Percentiles rank a stretch among this genome's conserved stretches.
Evolutionary conservation across 37 sponge, comb jelly and placozoan species (phyloP).

Genomic region (Ephydatia muelleri): DNA sequence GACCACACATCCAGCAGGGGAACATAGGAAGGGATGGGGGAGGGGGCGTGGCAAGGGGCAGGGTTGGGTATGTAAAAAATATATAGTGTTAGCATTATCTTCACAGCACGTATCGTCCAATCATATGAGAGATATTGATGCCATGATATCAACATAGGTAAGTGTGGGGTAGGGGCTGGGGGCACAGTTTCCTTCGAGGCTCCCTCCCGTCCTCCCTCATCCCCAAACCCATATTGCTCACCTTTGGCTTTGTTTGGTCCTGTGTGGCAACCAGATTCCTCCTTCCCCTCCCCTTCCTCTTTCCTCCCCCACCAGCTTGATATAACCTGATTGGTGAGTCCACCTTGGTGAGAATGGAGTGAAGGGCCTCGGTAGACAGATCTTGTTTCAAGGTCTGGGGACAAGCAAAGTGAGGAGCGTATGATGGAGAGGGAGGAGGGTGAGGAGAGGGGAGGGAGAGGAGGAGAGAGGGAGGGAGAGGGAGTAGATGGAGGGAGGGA

Average conservation of each 20-base stretch:
- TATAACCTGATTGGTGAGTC: not conserved
- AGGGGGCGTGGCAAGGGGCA: not conserved
- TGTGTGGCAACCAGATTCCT: not conserved
- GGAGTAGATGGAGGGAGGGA: too few species aligned
- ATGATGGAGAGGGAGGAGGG: not conserved
- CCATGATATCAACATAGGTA: too few species aligned
- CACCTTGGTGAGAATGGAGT: constrained; percentile 6
- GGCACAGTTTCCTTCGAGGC: not conserved
- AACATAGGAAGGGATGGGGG: not conserved
- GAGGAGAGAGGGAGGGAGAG: too few species aligned
- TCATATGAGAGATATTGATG: too few species aligned
- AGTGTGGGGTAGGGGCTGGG: not conserved
- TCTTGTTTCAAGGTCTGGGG: constrained; percentile 68
- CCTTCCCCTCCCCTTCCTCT: not conserved
- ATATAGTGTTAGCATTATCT: too few species aligned
- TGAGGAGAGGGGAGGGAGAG: not conserved
- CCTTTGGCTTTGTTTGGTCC: not conserved
- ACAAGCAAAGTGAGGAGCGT: not conserved
- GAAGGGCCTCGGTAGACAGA: constrained; percentile 68
- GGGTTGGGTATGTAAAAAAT: too few species aligned
- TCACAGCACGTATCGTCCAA: too few species aligned
- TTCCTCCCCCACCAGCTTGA: not conserved
- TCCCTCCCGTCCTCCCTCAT: not conserved
- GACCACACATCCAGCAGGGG: not conserved
- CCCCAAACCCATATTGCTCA: not conserved